Conservation (phyloP, 1,140 invertebrate species). For the Andricus grossulariae region DNA sequence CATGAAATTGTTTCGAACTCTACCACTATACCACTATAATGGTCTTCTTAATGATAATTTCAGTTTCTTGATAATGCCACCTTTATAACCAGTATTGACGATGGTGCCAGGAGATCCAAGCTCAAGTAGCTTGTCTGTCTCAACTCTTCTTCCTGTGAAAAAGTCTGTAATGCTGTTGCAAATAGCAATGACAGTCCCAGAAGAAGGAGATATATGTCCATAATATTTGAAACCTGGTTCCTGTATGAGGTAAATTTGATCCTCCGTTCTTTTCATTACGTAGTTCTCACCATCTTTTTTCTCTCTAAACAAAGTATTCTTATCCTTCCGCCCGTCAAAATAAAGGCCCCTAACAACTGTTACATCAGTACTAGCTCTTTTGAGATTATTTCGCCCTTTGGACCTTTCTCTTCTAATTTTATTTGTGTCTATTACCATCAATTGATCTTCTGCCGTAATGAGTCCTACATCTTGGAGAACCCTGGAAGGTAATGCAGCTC, state of each 20-base stretch:
- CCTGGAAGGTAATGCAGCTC: no score
- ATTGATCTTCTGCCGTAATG: no score
- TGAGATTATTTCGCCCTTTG: no score
- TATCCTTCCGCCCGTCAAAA: no score
- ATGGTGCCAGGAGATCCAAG: conserved; percentile 31
- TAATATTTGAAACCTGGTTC: conserved; percentile 35
- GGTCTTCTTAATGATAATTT: conserved; percentile 29
- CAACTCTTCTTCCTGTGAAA: conserved; percentile 16
- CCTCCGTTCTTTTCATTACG: no score
- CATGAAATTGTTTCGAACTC: neutral
- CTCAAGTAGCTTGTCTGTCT: neutral
- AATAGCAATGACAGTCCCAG: neutral
- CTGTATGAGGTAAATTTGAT: neutral
- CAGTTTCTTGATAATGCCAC: conserved; percentile 28
- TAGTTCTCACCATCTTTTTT: no score
- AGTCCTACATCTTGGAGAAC: no score
- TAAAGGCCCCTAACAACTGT: no score
- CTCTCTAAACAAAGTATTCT: no score
- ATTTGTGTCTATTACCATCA: no score
- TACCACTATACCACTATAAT: conserved; percentile 23
- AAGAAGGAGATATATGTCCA: conserved; percentile 31
- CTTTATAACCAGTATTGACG: conserved; percentile 29
- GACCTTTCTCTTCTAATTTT: no score
- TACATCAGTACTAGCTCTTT: no score
- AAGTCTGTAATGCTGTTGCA: conserved; percentile 13